phyloP scores from a whole-genome alignment of 2,113 vertebrate species.

The Psilopsiagon aymara region DNA sequence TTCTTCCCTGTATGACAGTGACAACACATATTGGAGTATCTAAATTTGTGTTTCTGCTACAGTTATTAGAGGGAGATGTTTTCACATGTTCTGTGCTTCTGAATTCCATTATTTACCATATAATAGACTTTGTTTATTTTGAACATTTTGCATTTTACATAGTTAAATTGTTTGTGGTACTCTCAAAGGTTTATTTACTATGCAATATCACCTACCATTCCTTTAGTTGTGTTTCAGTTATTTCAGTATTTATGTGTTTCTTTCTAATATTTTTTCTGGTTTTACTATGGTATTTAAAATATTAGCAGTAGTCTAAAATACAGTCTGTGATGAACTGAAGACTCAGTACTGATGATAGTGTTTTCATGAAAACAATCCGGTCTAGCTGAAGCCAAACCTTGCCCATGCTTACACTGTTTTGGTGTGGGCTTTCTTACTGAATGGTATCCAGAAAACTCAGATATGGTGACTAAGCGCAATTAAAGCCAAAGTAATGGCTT shows the following conservation, averaged over 20 bases:
- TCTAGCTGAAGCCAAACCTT: neutral
- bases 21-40: neutral
- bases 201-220: neutral
- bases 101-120: neutral
- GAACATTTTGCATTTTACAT: neutral
- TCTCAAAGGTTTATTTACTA: neutral
- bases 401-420: neutral
- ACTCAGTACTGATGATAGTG: neutral
- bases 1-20: neutral
- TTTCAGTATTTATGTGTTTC: neutral
- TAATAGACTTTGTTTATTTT: neutral
- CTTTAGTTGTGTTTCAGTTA: neutral
- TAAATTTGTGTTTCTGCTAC: neutral
- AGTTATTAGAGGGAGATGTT: neutral
- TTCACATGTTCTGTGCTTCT: neutral
- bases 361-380: neutral
- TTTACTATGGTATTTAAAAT: neutral
- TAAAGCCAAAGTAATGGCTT: neutral
- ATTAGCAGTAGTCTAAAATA: neutral
- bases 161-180: neutral
- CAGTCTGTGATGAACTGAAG: neutral
- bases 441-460: neutral
- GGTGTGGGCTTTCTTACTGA: neutral
- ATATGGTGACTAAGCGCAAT: neutral
- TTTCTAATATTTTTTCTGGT: neutral